Evolutionary conservation across 2,888 invertebrate species (phyloP), one percentile per base, ranked within the genome.

Genomic region (Tiliacea citrago): DNA sequence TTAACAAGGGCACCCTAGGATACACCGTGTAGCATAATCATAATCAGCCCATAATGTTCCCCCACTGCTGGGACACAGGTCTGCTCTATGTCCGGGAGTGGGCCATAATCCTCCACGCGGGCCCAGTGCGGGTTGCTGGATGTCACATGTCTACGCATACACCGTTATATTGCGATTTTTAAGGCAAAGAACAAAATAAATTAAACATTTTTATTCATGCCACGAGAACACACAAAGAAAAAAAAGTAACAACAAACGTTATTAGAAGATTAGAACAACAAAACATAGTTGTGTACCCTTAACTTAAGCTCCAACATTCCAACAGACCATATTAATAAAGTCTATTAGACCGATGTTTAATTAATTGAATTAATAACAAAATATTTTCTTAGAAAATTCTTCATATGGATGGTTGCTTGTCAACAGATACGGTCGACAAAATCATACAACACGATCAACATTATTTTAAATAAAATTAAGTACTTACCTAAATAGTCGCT

Each of bases 281-380:
- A 42, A 71, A 68, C 18, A 39, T 5, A 42, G 7, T 35, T 10
- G n/a, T 63, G 4, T 63, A 18, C 29, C 39, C 10, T 55, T 18
- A 21, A 62, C n/a, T 53, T 51, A 47, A 47, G 13, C 13, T 47
- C 18, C 9, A 51, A 84, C 73, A 81, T 81, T 82, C 81, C 68
- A 51, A n/a, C 1, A 0, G 12, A 16, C 16, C 9, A 71, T 60
- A 70, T 42, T 18, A 68, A 76, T 81, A 76, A 84, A 61, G 7
- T 70, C 65, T 57, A 70, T 45, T 39, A 45, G 68, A 78, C 68
- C 6, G 21, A 61, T 71, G 68, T 49, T 55, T 74, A 83, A 83
- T 79, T 79, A 74, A 53, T 69, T 62, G 6, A 18, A 55, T 42
- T 68, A 66, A 62, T 71, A 68, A 74, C 58, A 24, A 82, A 79